These are phyloP conservation scores for Chymomyza fuscimana DNA, from an alignment of 2,888 invertebrate species.

Conservation along the genomic window DNA sequence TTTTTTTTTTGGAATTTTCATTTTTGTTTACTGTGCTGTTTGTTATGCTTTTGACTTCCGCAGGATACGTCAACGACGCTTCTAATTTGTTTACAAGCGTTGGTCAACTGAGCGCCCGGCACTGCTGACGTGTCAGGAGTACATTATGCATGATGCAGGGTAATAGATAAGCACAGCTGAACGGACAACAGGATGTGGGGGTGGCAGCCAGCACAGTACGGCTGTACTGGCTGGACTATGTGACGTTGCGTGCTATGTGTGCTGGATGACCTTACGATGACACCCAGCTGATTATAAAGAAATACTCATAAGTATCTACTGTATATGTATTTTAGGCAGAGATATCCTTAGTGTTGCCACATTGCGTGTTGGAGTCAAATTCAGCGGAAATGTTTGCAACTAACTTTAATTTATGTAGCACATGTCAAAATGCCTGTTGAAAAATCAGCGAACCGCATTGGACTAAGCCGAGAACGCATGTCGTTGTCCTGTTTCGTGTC, in stretches of 20 bases:
- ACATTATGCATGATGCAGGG: conserved; percentile 68
- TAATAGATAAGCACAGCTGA: conserved; percentile 53
- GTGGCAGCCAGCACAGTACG: not conserved
- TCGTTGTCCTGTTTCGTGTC: conserved; percentile 27
- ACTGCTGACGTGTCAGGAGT: conserved; percentile 56
- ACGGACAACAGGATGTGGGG: conserved; percentile 1
- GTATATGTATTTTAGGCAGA: not conserved
- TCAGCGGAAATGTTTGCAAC: conserved; percentile 70
- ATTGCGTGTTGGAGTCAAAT: conserved; percentile 60
- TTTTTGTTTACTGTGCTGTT: conserved; percentile 53
- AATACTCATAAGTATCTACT: conserved; percentile 43
- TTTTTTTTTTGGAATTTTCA: conserved; percentile 30
- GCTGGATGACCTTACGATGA: conserved; percentile 78
- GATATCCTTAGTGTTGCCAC: not conserved
- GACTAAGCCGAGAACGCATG: conserved; percentile 46
- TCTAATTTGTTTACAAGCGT: conserved; percentile 69
- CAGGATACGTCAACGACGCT: conserved; percentile 59
- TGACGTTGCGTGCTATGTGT: conserved; percentile 46
- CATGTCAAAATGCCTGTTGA: conserved; percentile 19
- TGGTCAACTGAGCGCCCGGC: conserved; percentile 13
- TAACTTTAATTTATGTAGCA: conserved; percentile 68
- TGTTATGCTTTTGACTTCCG: conserved; percentile 49
- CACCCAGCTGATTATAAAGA: conserved; percentile 71
- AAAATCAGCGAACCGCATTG: conserved; percentile 18
- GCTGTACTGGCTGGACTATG: conserved; percentile 26